A percentile compares a stretch with the other conserved stretches of the same genome.
Conservation (phyloP, 2,113 vertebrate genomes). For the Dicaeum eximium region DNA sequence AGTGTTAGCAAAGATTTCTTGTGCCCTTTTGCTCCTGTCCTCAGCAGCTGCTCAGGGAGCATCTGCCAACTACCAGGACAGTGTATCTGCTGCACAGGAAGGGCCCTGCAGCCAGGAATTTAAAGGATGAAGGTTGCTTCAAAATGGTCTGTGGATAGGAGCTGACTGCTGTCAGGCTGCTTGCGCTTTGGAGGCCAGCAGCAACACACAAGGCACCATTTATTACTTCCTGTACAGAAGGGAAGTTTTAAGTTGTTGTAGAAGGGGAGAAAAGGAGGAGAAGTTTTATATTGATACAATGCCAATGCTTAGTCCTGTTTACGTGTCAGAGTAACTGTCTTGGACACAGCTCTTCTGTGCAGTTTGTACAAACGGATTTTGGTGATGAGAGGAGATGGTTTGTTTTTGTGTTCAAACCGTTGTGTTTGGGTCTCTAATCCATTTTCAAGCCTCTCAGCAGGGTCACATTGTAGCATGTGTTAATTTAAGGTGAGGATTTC, state of each 20-base stretch:
- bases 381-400: background rate
- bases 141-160: background rate
- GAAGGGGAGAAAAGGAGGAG: background rate
- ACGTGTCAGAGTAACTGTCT: background rate
- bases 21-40: background rate
- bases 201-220: background rate
- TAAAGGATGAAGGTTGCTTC: background rate
- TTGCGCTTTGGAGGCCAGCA: background rate
- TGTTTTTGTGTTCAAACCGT: background rate
- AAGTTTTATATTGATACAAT: background rate
- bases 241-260: background rate
- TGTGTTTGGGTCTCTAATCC: background rate
- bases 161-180: background rate
- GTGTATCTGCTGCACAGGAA: background rate
- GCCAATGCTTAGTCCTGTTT: background rate
- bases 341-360: background rate
- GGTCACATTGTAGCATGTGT: background rate
- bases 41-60: background rate
- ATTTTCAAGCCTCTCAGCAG: background rate
- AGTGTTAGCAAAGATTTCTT: background rate
- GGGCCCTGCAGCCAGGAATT: background rate
- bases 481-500: background rate
- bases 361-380: background rate
- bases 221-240: background rate
- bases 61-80: background rate